These are phyloP conservation scores for Bergia puertoricense DNA, from an alignment of 92 coral and sea anemone species.

Conservation along the genomic window DNA sequence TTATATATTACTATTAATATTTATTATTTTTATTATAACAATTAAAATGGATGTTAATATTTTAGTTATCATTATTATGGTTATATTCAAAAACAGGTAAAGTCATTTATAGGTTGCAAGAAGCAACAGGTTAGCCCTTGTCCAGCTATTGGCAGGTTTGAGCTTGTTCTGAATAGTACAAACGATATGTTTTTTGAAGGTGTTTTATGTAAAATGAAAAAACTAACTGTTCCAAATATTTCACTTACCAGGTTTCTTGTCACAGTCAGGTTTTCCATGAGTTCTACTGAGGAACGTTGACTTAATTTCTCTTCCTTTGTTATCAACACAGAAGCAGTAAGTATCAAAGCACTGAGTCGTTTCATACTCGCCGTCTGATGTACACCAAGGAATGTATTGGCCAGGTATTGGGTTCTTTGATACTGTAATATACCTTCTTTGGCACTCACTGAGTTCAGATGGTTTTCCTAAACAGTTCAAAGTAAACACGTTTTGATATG, in stretches of 20 bases:
- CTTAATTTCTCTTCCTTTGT: conserved; percentile 27
- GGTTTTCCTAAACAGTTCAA: conserved; percentile 4
- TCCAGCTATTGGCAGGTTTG: too few relatives aligned
- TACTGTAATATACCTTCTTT: conserved; percentile 3
- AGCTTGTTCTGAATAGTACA: too few relatives aligned
- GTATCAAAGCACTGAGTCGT: conserved; percentile 35
- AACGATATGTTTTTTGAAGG: neutral
- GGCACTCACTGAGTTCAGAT: conserved; percentile 1
- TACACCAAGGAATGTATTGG: conserved; percentile 39
- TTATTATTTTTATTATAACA: too few relatives aligned
- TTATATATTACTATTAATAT: too few relatives aligned
- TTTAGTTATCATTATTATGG: too few relatives aligned
- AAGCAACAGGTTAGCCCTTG: too few relatives aligned
- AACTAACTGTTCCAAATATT: neutral
- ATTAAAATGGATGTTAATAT: too few relatives aligned
- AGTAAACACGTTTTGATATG: neutral
- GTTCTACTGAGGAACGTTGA: conserved; percentile 1
- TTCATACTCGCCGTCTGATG: conserved; percentile 26
- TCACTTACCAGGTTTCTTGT: conserved; percentile 2
- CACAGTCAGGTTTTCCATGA: conserved; percentile 36
- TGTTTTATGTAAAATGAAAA: neutral
- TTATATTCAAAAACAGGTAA: too few relatives aligned
- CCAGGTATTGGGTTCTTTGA: conserved; percentile 41
- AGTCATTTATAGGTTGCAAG: too few relatives aligned
- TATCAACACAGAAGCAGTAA: conserved; percentile 33